These are phyloP conservation scores for Pimpla rufipes DNA, from an alignment of 2,888 invertebrate species.

Conservation along the genomic window DNA sequence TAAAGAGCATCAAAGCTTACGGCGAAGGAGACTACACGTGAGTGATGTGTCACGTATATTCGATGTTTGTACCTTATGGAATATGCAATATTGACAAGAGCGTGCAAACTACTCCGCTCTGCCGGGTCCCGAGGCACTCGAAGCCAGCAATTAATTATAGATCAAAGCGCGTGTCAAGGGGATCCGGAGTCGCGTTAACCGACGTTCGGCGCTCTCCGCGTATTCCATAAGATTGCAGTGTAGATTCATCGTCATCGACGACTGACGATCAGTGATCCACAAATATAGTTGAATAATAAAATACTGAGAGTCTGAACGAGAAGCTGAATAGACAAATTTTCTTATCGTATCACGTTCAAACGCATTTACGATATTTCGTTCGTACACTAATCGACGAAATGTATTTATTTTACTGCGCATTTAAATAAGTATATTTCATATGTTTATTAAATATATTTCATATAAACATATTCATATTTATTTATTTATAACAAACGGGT, in stretches of 20 bases:
- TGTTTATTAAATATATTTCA: too few relatives aligned
- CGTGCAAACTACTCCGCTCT: not conserved
- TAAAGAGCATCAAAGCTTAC: not conserved
- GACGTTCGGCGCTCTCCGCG: not conserved
- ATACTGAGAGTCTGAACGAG: not conserved
- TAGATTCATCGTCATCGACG: not conserved
- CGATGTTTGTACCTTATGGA: not conserved
- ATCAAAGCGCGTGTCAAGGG: not conserved
- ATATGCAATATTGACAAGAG: not conserved
- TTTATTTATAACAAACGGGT: too few relatives aligned
- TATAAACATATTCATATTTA: too few relatives aligned
- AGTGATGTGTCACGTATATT: constrained; percentile 50
- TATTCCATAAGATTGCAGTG: not conserved
- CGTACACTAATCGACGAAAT: too few relatives aligned
- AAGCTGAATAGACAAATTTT: not conserved
- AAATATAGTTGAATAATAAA: not conserved
- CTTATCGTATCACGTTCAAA: not conserved
- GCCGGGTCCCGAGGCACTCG: not conserved
- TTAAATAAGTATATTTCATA: too few relatives aligned
- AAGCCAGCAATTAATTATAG: not conserved
- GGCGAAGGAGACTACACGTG: constrained; percentile 72
- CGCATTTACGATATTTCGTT: too few relatives aligned
- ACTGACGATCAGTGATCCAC: not conserved
- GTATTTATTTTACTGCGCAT: too few relatives aligned
- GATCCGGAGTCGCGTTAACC: not conserved